phyloP scores from a whole-genome alignment of 2,888 invertebrate species.

The Trilocha varians region DNA sequence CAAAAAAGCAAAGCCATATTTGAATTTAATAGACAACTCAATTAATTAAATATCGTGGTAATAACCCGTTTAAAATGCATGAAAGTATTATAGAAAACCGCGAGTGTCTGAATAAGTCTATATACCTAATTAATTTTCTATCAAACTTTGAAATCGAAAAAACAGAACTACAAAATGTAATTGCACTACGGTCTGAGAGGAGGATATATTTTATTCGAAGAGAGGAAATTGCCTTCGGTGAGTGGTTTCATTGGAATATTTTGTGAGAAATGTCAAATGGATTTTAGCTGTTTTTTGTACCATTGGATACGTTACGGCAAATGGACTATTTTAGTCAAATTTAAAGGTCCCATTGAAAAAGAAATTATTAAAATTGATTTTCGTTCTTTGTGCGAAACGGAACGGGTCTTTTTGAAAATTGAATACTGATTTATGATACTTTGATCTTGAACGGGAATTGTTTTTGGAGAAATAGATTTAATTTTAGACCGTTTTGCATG shows the following conservation, averaged over 20 bases:
- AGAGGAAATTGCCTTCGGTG: constrained; percentile 30
- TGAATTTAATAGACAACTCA: too few species aligned
- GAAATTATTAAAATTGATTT: not conserved
- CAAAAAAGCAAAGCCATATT: too few species aligned
- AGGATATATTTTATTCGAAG: constrained; percentile 17
- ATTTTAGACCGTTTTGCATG: too few species aligned
- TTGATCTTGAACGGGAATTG: too few species aligned
- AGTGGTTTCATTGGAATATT: constrained; percentile 46
- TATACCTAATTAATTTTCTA: too few species aligned
- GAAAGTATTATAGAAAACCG: too few species aligned
- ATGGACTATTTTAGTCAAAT: constrained; percentile 14
- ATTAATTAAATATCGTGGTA: too few species aligned
- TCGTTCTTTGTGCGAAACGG: not conserved
- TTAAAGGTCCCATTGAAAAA: not conserved
- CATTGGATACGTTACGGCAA: constrained; percentile 18
- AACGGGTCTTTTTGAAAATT: not conserved
- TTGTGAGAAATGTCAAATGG: constrained; percentile 38
- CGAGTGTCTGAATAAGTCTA: too few species aligned
- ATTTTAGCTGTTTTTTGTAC: constrained; percentile 34
- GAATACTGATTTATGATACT: not conserved
- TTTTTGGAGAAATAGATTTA: too few species aligned
- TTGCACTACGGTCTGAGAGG: constrained; percentile 18
- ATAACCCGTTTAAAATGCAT: too few species aligned
- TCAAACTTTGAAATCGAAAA: too few species aligned
- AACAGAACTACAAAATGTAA: constrained; percentile 3